Base-by-base conservation (phyloP, 2,888 invertebrate species). In the Bembecia ichneumoniformis region DNA sequence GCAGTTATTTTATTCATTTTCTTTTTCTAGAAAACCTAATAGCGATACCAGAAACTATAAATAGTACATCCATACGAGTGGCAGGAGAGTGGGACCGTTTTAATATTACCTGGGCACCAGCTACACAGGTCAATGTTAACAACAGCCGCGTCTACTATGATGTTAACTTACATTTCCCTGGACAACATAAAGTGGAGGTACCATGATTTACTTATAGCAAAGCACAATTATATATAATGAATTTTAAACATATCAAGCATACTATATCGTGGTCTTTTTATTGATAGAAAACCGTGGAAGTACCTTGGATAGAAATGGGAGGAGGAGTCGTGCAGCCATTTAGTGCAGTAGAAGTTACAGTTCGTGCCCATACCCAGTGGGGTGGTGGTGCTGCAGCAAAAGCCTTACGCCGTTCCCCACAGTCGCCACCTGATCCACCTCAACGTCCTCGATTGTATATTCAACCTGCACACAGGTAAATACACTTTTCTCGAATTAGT, bases 321-420 rank as follows among this genome's bases (percentile, higher is more conserved):
- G 67, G 66, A 3, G 64, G 55, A 10, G 69, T 75, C 46, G 82
- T 92, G 47, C 71, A 89, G 3, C 94, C 96, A 0, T 95, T 93
- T 71, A 91, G 93, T 7, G 78, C 87, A 13, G 73, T 96, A 50
- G 91, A 91, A 51, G 90, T 96, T 15, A 90, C 92, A 1, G 89
- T 97, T 3, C 90, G 94, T 35, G 93, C 96, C 1, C 93, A 92
- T 68, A 95, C 96, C 0, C 92, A 92, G 62, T 97, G 97, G 96
- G 94, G 94, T 13, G 90, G 92, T 2, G 92, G 95, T 0, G 81
- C 89, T 1, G 89, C 90, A 14, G 89, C 91, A 0, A 83, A 90
- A 0, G 88, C 89, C 0, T 80, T 82, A n/a, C 68, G 94, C 0
- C 89, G 89, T 62, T 94, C 96, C 0, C 97, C 97, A 0, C 91